Percentiles rank a stretch among this genome's conserved stretches.
These are phyloP conservation scores for Podiceps cristatus DNA, from an alignment of 2,113 vertebrate genomes.

Conservation along the genomic window DNA sequence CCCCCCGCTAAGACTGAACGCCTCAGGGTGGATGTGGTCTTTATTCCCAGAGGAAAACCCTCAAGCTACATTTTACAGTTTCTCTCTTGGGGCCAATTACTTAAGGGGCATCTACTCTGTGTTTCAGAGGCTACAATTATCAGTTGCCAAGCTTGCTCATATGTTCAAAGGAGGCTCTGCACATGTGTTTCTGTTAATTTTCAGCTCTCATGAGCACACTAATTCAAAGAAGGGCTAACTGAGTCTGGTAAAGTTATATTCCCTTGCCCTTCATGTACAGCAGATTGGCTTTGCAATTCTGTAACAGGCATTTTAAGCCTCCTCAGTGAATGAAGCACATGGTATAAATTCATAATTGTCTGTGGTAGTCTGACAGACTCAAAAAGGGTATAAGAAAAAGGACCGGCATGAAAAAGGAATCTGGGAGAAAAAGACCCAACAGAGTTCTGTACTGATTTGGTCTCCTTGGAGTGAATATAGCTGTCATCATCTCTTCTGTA, in stretches of 20 bases:
- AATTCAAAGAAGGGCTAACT: conserved; percentile 23
- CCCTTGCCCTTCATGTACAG: neutral
- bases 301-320: neutral
- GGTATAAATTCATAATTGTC: neutral
- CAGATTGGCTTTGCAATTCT: neutral
- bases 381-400: conserved; percentile 9
- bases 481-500: conserved; percentile 22
- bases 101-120: conserved; percentile 18
- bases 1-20: neutral
- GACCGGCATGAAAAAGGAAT: neutral
- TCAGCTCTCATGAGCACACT: neutral
- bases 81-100: conserved; percentile 54
- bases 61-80: neutral
- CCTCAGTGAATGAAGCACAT: neutral
- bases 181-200: conserved; percentile 24
- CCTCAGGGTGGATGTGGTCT: neutral
- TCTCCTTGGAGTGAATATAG: neutral
- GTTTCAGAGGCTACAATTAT: neutral
- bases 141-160: conserved; percentile 13
- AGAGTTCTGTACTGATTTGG: neutral
- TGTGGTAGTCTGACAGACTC: neutral
- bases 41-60: conserved; percentile 7
- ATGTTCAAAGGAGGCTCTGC: conserved; percentile 3
- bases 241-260: neutral
- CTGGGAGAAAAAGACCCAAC: neutral